phyloP scores from a whole-genome alignment of 2,797 vertebrate genomes.

The Buceros bicornis region DNA sequence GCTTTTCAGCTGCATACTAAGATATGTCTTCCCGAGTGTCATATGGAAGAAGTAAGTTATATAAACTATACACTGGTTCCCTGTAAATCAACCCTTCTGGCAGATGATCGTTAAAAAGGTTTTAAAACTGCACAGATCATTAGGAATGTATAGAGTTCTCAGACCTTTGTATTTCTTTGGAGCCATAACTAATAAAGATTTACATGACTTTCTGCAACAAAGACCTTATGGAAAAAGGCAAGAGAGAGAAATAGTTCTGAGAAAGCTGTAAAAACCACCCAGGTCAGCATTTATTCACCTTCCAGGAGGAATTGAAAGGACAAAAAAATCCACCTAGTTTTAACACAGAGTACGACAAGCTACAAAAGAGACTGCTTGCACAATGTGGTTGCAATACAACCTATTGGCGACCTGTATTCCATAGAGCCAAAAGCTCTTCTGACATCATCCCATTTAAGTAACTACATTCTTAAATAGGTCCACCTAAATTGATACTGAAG shows the following conservation, averaged over 20 bases:
- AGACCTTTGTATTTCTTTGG: not conserved
- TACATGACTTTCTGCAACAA: conserved; percentile 6
- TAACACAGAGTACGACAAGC: not conserved
- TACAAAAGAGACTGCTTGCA: not conserved
- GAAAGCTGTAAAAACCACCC: not conserved
- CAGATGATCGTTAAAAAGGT: not conserved
- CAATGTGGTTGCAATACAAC: not conserved
- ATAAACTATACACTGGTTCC: not conserved
- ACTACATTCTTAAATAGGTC: not conserved
- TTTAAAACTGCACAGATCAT: not conserved
- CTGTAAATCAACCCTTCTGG: not conserved
- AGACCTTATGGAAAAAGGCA: not conserved
- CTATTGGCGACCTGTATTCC: not conserved
- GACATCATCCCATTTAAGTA: not conserved
- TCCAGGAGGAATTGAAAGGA: not conserved
- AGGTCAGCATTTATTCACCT: not conserved
- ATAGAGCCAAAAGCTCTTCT: not conserved
- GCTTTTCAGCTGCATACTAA: not conserved
- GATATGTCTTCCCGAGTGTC: not conserved
- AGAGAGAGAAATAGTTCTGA: not conserved
- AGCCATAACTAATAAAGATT: conserved; percentile 3
- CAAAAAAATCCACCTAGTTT: not conserved
- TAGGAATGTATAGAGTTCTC: not conserved
- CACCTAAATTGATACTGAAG: not conserved
- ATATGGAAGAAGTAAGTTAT: not conserved